Evolutionary conservation across 2,113 vertebrate species (phyloP).

Genomic region (Clinocottus analis): DNA sequence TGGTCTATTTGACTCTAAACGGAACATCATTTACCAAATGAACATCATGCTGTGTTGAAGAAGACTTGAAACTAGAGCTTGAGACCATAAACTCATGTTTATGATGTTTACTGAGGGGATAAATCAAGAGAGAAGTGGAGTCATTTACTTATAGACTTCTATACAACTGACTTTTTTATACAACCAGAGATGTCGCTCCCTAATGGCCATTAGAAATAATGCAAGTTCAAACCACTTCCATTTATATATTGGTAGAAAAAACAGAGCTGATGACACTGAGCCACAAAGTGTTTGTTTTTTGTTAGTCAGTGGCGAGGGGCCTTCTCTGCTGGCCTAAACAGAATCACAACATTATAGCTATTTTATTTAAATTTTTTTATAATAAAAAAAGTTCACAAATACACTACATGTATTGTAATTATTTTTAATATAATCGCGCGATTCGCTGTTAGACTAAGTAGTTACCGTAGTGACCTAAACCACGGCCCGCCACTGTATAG

Average conservation of each 20-base stretch:
- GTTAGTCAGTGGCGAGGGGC: too few relatives aligned
- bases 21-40: background rate
- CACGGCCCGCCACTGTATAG: too few relatives aligned
- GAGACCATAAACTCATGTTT: background rate
- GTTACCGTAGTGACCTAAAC: too few relatives aligned
- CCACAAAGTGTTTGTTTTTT: background rate
- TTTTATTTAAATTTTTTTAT: too few relatives aligned
- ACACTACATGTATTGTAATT: too few relatives aligned
- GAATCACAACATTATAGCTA: too few relatives aligned
- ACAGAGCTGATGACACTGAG: background rate
- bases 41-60: background rate
- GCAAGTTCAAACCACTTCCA: background rate
- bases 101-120: background rate
- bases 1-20: background rate
- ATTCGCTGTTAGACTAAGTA: too few relatives aligned
- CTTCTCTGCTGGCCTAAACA: too few relatives aligned
- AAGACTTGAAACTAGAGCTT: background rate
- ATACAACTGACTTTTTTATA: background rate
- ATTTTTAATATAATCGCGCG: too few relatives aligned
- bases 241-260: background rate
- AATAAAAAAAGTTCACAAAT: too few relatives aligned
- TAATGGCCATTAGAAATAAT: background rate
- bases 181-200: too few relatives aligned
- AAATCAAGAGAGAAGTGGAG: background rate
- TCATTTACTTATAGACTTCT: background rate